Conservation (phyloP, 2,797 vertebrate genomes). For the Muscicapa comitata region DNA sequence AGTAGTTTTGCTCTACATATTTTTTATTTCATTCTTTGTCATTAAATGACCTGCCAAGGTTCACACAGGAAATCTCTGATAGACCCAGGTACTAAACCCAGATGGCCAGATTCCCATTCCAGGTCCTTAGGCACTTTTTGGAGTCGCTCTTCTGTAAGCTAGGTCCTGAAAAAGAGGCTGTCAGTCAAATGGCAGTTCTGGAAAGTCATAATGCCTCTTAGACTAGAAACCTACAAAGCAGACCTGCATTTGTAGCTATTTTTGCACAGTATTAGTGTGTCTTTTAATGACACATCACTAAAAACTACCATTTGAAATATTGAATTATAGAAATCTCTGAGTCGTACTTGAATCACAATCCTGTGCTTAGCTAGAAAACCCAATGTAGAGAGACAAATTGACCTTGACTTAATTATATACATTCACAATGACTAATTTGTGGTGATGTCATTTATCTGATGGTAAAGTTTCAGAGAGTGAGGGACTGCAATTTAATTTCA, state of each 20-base stretch:
- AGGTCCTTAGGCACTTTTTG: not conserved
- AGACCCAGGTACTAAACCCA: not conserved
- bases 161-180: not conserved
- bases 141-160: not conserved
- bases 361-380: not conserved
- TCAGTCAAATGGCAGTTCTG: not conserved
- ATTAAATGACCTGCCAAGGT: not conserved
- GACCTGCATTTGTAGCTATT: not conserved
- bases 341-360: not conserved
- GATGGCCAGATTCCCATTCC: not conserved
- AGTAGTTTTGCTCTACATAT: not conserved
- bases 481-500: not conserved
- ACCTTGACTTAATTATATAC: not conserved
- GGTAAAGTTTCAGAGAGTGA: not conserved
- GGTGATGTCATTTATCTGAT: not conserved
- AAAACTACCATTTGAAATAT: not conserved
- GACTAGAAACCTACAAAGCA: not conserved
- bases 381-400: not conserved
- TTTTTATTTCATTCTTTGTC: not conserved
- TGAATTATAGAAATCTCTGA: conserved; percentile 3
- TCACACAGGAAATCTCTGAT: not conserved
- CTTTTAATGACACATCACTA: not conserved
- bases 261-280: not conserved
- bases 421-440: not conserved
- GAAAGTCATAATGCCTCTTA: not conserved